Base-by-base conservation (phyloP, 2,888 invertebrate genomes). In the Timandra comae region DNA sequence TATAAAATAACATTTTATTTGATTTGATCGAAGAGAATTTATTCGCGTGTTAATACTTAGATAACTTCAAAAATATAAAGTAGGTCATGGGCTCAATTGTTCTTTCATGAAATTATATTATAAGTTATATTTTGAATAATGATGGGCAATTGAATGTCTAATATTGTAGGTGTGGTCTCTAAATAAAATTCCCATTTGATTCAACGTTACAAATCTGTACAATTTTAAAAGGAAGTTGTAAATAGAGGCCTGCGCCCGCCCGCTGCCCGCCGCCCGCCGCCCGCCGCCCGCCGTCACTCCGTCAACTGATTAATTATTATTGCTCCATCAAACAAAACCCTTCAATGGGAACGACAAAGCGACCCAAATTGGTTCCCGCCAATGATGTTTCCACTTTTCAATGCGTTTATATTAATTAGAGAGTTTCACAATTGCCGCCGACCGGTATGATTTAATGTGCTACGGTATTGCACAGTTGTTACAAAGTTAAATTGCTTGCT, bases 221-320 rank as follows among this genome's bases (percentile, higher is more conserved):
- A 43, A 52, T 60, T 62, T 48, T 49, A 48, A 53, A 56, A 62
- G 66, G 68, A 72, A 71, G 63, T 70, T 65, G 65, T 70, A 65
- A 75, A 76, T 72, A 64, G 57, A 61, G 45, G 45, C 48, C 40
- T 52, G 45, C 48, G 44, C 52, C 44, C 43, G 35, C 36, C 41
- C 41, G 34, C 27, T 28, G 43, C 30, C 40, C 27, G 31, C 24
- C 29, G 27, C n/a, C n/a, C n/a, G n/a, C 41, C 43, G 30, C 29
- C 30, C 34, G 23, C 39, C 37, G 25, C 40, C 6, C 46, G 42
- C 31, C 45, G 45, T 46, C 54, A 50, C 33, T 42, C 58, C 56
- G 64, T 56, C 56, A 56, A 65, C 58, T 72, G 62, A 72, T 72
- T 68, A 65, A 75, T 71, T 72, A 69, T 69, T 63, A 67, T 70